These are phyloP conservation scores for Hydrophis major DNA, from an alignment of 2,797 vertebrate genomes.

Conservation along the genomic window DNA sequence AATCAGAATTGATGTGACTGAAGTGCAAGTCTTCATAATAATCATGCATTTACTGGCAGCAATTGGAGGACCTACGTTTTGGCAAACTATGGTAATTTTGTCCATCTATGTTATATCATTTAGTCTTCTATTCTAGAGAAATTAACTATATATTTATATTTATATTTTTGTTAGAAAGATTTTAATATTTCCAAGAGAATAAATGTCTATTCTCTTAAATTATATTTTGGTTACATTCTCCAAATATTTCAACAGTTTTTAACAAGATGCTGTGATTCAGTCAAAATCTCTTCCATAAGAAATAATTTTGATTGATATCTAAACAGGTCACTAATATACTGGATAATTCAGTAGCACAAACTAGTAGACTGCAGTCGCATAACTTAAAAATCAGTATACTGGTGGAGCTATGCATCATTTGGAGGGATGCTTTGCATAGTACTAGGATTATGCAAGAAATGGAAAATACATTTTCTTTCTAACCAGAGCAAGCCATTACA, in stretches of 20 bases:
- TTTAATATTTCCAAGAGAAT: not conserved
- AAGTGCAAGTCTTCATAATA: conserved; percentile 99
- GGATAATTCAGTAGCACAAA: not conserved
- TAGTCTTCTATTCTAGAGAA: conserved; percentile 35
- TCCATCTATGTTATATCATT: conserved; percentile 48
- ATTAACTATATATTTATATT: not conserved
- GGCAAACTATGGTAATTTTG: conserved; percentile 94
- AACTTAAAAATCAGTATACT: not conserved
- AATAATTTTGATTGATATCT: not conserved
- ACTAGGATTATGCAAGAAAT: not conserved
- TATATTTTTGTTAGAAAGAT: conserved; percentile 12
- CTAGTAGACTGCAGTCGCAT: not conserved
- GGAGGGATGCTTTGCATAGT: not conserved
- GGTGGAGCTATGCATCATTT: not conserved
- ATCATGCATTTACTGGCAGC: conserved; percentile 97
- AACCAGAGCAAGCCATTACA: not conserved
- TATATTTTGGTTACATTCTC: not conserved
- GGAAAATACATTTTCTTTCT: not conserved
- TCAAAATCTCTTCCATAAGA: not conserved
- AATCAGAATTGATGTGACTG: conserved; percentile 99
- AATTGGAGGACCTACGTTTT: conserved; percentile 95
- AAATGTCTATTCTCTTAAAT: not conserved
- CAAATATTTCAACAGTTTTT: not conserved
- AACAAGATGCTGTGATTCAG: not conserved
- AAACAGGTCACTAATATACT: not conserved